Base-by-base conservation (phyloP, 37 sponge, comb jelly and placozoan genomes). In the Halichondria panicea region DNA sequence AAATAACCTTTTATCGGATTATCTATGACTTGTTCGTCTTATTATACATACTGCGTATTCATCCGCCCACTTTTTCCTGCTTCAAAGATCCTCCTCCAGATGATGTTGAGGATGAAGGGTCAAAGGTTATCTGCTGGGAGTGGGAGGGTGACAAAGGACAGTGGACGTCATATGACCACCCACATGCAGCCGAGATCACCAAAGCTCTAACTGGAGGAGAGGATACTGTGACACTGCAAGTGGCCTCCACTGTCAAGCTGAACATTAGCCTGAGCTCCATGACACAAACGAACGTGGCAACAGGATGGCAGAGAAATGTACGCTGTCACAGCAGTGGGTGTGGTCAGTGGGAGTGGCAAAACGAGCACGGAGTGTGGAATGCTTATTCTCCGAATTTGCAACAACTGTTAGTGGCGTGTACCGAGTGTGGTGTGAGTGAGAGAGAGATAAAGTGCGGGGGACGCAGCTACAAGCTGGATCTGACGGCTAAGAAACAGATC, bases 281-380 rank as follows among this genome's bases (percentile, higher is more conserved):
- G 92, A 43, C 71, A 2, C 92, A 92, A 38, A 72, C 21, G 43
- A 92, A 92, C 72, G 35, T 55, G 2, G 11, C 69, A 5, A 87
- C 92, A 3, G 92, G 92, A 0, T 75, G 75, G 71, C 72, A 87
- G 62, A 44, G 92, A 15, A 60, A 79, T n/a, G 55, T 92, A 12
- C 50, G 89, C 28, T 92, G 92, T 37, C 38, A 36, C 38, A n/a
- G 33, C 27, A 1, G 35, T 25, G 60, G 34, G 63, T 57, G 27
- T 37, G 64, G 63, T 24, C 39, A 73, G 36, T 91, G 91, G 91
- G 86, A 91, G 61, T 85, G 91, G 91, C 22, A 85, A 66, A 78
- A 81, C 48, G 57, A 45, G 44, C 44, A 32, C 25, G 68, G 72
- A 7, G 50, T 21, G 21, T 91, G 91, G 91, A 62, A 44, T 39